Percentiles rank a stretch among this genome's conserved stretches.
phyloP scores from a whole-genome alignment of 2,888 invertebrate genomes.

The Orthosia incerta region DNA sequence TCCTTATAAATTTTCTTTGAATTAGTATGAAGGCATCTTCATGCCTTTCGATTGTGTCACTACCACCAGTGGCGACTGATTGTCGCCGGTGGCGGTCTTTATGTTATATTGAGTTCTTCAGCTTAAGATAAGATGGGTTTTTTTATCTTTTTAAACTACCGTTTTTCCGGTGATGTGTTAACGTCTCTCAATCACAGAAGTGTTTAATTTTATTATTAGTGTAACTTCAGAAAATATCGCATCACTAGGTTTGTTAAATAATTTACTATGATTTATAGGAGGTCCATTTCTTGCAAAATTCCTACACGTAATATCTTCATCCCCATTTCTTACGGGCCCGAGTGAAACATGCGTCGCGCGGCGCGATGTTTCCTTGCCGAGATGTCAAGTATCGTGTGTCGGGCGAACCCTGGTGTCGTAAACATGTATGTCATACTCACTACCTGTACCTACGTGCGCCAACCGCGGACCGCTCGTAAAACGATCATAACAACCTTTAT shows the following conservation, averaged over 20 bases:
- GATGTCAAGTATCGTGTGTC: constrained; percentile 88
- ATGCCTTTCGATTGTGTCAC: background rate
- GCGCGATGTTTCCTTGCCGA: constrained; percentile 80
- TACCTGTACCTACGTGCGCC: constrained; percentile 86
- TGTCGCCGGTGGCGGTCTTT: background rate
- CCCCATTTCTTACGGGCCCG: constrained; percentile 80
- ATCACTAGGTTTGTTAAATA: constrained; percentile 48
- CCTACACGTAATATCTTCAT: constrained; percentile 85
- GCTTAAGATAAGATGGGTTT: background rate
- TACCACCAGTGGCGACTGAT: background rate
- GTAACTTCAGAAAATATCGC: constrained; percentile 47
- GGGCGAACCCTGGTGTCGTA: constrained; percentile 82
- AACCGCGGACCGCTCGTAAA: constrained; percentile 80
- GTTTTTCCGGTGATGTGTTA: constrained; percentile 17
- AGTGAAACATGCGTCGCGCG: constrained; percentile 83
- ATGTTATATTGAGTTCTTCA: background rate
- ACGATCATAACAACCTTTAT: constrained; percentile 79
- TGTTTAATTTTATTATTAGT: constrained; percentile 32
- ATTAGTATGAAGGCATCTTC: background rate
- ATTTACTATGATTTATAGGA: constrained; percentile 55
- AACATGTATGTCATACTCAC: constrained; percentile 85
- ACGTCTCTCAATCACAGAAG: constrained; percentile 24
- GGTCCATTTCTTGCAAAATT: constrained; percentile 72
- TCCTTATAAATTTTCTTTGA: background rate
- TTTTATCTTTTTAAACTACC: background rate